Conservation (phyloP, 2,113 vertebrate genomes). For the Phaetusa simplex region DNA sequence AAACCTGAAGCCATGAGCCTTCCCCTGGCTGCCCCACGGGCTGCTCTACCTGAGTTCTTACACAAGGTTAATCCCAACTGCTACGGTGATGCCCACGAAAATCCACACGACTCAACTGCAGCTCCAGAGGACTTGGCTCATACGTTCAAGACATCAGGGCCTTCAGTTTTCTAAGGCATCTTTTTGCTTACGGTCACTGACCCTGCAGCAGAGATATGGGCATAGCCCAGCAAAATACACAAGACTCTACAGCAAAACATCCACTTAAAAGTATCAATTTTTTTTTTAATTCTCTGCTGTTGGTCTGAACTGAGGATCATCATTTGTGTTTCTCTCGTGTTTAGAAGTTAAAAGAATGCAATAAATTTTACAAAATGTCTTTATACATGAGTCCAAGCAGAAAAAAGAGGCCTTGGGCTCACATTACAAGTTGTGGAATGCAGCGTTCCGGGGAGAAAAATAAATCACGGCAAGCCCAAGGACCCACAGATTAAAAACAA, state of each 20-base stretch:
- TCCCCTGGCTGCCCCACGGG: neutral
- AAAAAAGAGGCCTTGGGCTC: constrained; percentile 34
- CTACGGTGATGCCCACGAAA: fast-evolving
- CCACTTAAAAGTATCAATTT: neutral
- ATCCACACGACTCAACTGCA: neutral
- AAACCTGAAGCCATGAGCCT: neutral
- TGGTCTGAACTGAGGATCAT: constrained; percentile 33
- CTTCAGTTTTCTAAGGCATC: neutral
- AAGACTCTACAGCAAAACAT: neutral
- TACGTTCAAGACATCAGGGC: fast-evolving
- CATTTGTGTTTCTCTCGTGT: neutral
- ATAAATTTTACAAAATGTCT: constrained; percentile 56
- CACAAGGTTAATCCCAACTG: neutral
- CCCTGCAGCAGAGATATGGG: neutral
- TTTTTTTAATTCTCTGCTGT: constrained; percentile 28
- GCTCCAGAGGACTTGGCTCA: neutral
- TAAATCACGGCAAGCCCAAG: constrained; percentile 17
- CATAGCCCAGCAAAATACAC: neutral
- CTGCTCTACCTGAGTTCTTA: neutral
- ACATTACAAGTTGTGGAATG: constrained; percentile 60
- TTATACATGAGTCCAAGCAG: constrained; percentile 26
- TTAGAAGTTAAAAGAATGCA: constrained; percentile 48
- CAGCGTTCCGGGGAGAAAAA: neutral
- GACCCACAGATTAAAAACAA: neutral
- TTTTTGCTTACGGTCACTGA: neutral